Conservation (phyloP, 1,140 invertebrate genomes). For the Tetragnatha versicolor region DNA sequence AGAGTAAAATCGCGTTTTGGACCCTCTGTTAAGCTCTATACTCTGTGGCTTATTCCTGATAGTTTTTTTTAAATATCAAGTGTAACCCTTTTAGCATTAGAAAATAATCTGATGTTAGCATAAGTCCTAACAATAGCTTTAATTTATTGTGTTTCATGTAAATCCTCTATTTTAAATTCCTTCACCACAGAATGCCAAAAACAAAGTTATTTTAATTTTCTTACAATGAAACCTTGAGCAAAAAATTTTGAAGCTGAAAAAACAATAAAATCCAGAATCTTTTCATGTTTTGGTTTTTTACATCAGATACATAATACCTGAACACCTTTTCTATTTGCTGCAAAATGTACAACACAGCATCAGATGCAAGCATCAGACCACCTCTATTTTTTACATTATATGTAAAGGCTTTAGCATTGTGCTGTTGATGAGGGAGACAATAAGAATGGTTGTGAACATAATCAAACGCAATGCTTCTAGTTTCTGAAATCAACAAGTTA, state of each 20-base stretch:
- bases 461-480: background rate
- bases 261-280: background rate
- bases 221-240: too few relatives aligned
- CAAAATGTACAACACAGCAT: background rate
- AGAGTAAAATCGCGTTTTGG: too few relatives aligned
- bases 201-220: too few relatives aligned
- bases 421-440: background rate
- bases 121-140: background rate
- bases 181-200: background rate
- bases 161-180: background rate
- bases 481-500: background rate
- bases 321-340: background rate
- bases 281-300: background rate
- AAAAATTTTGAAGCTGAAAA: too few relatives aligned
- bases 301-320: too few relatives aligned
- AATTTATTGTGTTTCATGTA: background rate
- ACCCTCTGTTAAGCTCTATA: too few relatives aligned
- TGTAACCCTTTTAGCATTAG: background rate
- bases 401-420: background rate
- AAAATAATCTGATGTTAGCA: background rate
- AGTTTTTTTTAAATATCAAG: too few relatives aligned
- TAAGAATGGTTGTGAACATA: background rate
- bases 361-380: background rate
- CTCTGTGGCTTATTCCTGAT: too few relatives aligned
- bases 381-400: background rate